phyloP scores from a whole-genome alignment of 2,797 vertebrate genomes.

The Pipistrellus pygmaeus region DNA sequence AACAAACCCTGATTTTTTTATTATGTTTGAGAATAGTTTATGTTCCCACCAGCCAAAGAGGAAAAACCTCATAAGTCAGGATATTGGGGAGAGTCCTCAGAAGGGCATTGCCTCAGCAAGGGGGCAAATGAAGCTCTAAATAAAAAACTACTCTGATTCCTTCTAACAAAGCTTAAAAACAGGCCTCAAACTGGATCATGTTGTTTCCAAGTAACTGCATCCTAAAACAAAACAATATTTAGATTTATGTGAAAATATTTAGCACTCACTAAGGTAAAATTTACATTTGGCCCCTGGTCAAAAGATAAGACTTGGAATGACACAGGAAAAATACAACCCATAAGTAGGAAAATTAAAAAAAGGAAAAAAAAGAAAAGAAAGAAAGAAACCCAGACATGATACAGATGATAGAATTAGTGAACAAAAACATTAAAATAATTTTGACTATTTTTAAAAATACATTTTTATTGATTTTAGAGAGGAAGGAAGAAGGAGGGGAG shows the following conservation, averaged over 20 bases:
- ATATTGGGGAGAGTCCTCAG: not conserved
- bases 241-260: constrained; percentile 7
- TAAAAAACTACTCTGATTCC: not conserved
- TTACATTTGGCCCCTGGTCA: constrained; percentile 25
- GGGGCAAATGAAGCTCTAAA: not conserved
- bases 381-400: constrained; percentile 19
- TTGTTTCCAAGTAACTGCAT: not conserved
- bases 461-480: no score
- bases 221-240: not conserved
- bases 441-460: not conserved
- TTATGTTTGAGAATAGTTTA: constrained; percentile 2
- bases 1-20: not conserved
- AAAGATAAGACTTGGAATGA: constrained; percentile 16
- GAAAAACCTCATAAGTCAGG: not conserved
- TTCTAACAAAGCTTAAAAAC: constrained; percentile 20
- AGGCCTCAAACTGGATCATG: not conserved
- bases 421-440: not conserved
- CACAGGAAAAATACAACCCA: not conserved
- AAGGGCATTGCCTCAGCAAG: not conserved
- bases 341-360: not conserved
- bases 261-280: not conserved
- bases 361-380: constrained; percentile 11
- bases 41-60: not conserved
- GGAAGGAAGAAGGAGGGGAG: no score
- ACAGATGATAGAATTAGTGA: constrained; percentile 21